Evolutionary conservation across 2,797 vertebrate genomes (phyloP).

Genomic region (Eidolon dupreanum): DNA sequence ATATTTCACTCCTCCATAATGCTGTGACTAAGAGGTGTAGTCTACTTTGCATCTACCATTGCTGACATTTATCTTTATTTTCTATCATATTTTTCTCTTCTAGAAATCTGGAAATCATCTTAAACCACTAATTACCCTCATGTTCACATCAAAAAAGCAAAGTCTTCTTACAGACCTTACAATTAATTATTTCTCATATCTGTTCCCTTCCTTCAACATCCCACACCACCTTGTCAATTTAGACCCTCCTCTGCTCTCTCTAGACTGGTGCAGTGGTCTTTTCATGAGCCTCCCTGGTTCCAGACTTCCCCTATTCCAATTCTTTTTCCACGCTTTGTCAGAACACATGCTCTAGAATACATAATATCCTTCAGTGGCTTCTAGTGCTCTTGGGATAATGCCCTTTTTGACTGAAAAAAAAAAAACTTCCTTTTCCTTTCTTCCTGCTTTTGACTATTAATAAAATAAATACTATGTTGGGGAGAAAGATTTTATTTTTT

Average conservation of each 20-base stretch:
- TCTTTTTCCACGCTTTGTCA: not conserved
- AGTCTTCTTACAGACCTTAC: not conserved
- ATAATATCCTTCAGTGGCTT: not conserved
- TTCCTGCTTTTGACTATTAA: not conserved
- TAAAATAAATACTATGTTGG: not conserved
- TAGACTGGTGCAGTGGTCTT: not conserved
- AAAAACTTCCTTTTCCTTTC: not conserved
- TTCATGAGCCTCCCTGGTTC: not conserved
- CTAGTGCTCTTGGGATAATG: not conserved
- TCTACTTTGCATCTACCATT: not conserved
- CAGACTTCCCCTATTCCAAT: not conserved
- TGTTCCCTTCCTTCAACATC: not conserved
- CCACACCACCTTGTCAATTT: not conserved
- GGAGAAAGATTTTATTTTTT: not conserved
- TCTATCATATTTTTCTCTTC: not conserved
- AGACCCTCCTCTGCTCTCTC: not conserved
- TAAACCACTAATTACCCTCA: not conserved
- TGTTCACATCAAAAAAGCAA: not conserved
- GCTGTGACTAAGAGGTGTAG: fast-evolving
- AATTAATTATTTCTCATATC: not conserved
- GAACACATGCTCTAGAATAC: not conserved
- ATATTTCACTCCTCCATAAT: not conserved
- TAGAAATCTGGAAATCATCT: not conserved
- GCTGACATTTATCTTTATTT: not conserved
- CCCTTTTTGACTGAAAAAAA: not conserved